A percentile compares a stretch with the other conserved stretches of the same genome.
These are phyloP conservation scores for Marmota flaviventris DNA, from an alignment of 2,113 vertebrate species.

Conservation along the genomic window DNA sequence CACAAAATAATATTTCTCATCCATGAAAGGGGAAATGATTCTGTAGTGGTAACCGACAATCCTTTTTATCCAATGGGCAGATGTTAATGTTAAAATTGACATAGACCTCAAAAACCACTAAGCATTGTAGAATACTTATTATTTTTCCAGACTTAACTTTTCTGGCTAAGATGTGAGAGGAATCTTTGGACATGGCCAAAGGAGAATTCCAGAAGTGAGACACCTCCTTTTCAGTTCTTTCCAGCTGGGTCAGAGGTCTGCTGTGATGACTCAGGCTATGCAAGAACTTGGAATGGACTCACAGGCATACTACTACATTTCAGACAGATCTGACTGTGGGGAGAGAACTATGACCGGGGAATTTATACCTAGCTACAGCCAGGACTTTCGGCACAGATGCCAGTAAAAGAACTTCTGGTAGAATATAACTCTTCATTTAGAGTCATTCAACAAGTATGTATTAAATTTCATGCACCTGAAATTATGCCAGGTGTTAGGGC, in stretches of 20 bases:
- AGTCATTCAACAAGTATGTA: background rate
- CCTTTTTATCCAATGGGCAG: background rate
- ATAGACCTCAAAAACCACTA: constrained; percentile 22
- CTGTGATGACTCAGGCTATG: constrained; percentile 52
- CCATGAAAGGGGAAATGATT: background rate
- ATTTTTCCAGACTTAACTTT: constrained; percentile 33
- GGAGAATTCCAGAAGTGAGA: constrained; percentile 73
- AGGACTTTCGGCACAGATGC: background rate
- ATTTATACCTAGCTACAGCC: background rate
- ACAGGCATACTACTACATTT: background rate
- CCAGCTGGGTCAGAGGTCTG: constrained; percentile 70
- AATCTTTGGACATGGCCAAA: constrained; percentile 54
- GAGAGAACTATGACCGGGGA: background rate
- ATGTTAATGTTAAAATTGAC: background rate
- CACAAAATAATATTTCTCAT: constrained; percentile 18
- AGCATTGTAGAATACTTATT: background rate
- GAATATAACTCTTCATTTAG: constrained; percentile 1
- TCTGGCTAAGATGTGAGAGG: constrained; percentile 54
- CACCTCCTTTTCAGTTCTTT: constrained; percentile 56
- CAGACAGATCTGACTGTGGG: background rate
- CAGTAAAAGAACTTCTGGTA: background rate
- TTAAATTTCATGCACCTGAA: background rate
- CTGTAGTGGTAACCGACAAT: background rate
- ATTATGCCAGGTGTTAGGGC: background rate
- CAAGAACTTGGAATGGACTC: constrained; percentile 18